phyloP scores from a whole-genome alignment of 2,888 invertebrate genomes.

The Diadegma fenestrale region DNA sequence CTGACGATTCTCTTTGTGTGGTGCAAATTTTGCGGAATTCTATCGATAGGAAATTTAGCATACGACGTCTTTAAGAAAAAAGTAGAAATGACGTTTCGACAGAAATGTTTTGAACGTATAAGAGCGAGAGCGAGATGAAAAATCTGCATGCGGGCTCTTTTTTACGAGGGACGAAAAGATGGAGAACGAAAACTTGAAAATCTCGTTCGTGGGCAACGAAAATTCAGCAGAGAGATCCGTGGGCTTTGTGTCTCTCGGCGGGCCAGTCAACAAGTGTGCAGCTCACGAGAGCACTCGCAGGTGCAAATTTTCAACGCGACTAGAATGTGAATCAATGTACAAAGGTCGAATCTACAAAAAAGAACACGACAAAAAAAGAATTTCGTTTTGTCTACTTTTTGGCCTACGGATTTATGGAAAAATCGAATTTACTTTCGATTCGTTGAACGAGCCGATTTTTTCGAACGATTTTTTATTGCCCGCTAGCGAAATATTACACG shows the following conservation, averaged over 20 bases:
- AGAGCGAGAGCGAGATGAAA: not conserved
- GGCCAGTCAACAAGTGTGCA: slow-evolving; percentile 44
- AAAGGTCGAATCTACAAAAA: not conserved
- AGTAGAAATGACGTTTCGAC: too few relatives aligned
- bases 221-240: not conserved
- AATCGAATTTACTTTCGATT: not conserved
- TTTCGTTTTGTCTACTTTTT: not conserved
- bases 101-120: too few relatives aligned
- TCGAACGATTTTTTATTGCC: not conserved
- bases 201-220: not conserved
- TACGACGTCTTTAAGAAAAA: too few relatives aligned
- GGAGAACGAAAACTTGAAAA: not conserved
- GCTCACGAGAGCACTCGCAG: slow-evolving; percentile 56
- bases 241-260: slow-evolving; percentile 43
- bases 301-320: slow-evolving; percentile 53
- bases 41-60: too few relatives aligned
- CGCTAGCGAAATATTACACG: not conserved
- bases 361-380: not conserved
- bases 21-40: too few relatives aligned
- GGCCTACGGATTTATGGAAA: not conserved
- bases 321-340: slow-evolving; percentile 43
- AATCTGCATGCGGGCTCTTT: not conserved
- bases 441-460: not conserved
- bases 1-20: too few relatives aligned
- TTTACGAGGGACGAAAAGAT: not conserved